Evolutionary conservation across 2,113 vertebrate species (phyloP).

Genomic region (Callaeas wilsoni): DNA sequence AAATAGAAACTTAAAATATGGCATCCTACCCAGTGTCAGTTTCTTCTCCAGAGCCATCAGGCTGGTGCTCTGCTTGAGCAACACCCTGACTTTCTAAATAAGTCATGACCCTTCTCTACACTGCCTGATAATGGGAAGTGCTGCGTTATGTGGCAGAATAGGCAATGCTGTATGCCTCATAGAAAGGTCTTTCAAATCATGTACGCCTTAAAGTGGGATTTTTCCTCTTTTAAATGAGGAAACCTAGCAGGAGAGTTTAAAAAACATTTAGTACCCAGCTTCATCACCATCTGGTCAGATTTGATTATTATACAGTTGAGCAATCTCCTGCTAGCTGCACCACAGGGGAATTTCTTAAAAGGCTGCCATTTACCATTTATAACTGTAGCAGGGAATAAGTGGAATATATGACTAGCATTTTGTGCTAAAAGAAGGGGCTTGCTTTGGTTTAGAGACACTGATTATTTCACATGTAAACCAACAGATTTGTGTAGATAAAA

Average conservation of each 20-base stretch:
- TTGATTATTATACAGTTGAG: conserved; percentile 69
- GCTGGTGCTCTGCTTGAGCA: neutral
- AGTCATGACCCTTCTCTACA: neutral
- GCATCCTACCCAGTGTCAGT: neutral
- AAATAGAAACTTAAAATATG: neutral
- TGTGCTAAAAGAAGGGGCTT: conserved; percentile 29
- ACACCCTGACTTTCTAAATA: neutral
- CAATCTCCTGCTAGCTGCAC: conserved; percentile 66
- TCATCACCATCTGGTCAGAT: conserved; percentile 78
- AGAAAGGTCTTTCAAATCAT: conserved; percentile 25
- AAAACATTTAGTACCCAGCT: conserved; percentile 63
- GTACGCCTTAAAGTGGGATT: neutral
- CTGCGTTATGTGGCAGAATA: neutral
- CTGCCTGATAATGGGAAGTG: neutral
- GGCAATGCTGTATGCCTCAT: neutral
- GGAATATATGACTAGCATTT: conserved; percentile 30
- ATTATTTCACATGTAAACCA: conserved; percentile 27
- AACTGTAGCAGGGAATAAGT: conserved; percentile 51
- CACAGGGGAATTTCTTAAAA: conserved; percentile 68
- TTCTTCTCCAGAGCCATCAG: neutral
- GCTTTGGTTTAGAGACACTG: neutral
- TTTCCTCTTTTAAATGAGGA: conserved; percentile 51
- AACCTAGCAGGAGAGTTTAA: conserved; percentile 61
- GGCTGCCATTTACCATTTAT: conserved; percentile 66
- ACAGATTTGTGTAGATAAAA: conserved; percentile 20